phyloP scores from a whole-genome alignment of 2,797 vertebrate species.

The Aulostomus chinensis region DNA sequence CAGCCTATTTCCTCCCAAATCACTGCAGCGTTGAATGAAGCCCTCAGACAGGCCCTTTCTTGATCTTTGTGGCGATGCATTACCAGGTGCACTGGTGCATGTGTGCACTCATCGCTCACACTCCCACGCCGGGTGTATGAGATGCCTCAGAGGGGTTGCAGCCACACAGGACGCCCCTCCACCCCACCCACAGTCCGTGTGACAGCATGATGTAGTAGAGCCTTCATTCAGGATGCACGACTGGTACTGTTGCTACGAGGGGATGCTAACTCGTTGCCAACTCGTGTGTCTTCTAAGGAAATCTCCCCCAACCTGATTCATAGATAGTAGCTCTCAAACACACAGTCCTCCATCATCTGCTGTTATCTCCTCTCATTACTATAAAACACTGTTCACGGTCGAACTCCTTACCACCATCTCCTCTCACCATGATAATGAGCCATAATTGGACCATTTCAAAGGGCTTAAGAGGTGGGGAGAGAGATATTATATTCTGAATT shows the following conservation, averaged over 20 bases:
- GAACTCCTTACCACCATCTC: conserved; percentile 63
- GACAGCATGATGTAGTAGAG: conserved; percentile 69
- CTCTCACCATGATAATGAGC: conserved; percentile 67
- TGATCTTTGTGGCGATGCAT: conserved; percentile 74
- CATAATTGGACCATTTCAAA: conserved; percentile 74
- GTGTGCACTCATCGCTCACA: conserved; percentile 73
- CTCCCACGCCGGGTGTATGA: conserved; percentile 43
- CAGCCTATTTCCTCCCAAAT: conserved; percentile 68
- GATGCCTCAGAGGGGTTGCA: conserved; percentile 33
- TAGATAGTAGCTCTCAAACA: conserved; percentile 49
- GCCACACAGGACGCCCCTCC: conserved; percentile 50
- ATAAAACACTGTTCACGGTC: conserved; percentile 46
- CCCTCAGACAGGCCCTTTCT: conserved; percentile 71
- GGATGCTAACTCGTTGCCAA: conserved; percentile 15
- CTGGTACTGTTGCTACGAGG: conserved; percentile 16
- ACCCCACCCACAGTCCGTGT: too few relatives aligned
- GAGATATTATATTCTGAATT: conserved; percentile 65
- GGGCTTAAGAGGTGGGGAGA: conserved; percentile 56
- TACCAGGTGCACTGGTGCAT: conserved; percentile 75
- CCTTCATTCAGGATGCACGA: conserved; percentile 53
- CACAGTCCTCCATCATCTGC: conserved; percentile 49
- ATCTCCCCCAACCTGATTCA: too few relatives aligned
- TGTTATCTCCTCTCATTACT: conserved; percentile 65
- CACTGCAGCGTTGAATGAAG: conserved; percentile 69
- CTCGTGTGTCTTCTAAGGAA: too few relatives aligned